Conservation (phyloP, 2,888 invertebrate genomes). For the Idaea biselata region DNA sequence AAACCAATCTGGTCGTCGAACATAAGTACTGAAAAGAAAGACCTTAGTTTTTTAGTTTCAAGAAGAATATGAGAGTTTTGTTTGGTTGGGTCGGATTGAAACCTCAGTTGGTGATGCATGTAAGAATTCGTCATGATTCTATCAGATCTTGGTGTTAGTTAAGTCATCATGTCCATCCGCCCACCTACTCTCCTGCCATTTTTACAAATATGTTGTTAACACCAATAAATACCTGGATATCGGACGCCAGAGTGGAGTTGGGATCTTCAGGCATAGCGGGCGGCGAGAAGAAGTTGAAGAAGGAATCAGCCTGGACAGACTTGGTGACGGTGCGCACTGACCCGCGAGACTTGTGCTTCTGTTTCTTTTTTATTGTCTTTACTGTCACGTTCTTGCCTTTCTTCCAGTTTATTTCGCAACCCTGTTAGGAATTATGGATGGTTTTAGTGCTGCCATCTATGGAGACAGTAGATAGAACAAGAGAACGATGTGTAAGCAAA, state of each 20-base stretch:
- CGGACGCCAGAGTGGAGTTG: slow-evolving; percentile 91
- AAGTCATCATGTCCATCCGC: slow-evolving; percentile 35
- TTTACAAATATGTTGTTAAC: no score
- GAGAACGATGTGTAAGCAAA: no score
- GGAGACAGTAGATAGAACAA: no score
- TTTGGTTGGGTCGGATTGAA: not conserved
- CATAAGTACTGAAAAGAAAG: slow-evolving; percentile 61
- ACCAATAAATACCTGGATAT: slow-evolving; percentile 83
- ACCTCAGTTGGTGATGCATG: slow-evolving; percentile 64
- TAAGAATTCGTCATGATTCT: slow-evolving; percentile 49
- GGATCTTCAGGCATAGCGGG: slow-evolving; percentile 92
- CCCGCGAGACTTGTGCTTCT: slow-evolving; percentile 98
- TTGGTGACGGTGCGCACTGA: slow-evolving; percentile 96
- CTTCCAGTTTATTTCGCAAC: slow-evolving; percentile 98
- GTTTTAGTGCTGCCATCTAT: no score
- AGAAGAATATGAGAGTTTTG: not conserved
- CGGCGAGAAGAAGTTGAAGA: slow-evolving; percentile 99
- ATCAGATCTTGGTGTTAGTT: slow-evolving; percentile 42
- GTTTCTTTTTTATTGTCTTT: slow-evolving; percentile 97
- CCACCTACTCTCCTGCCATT: no score
- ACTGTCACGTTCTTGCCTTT: slow-evolving; percentile 98
- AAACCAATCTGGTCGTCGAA: slow-evolving; percentile 77
- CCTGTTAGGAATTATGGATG: slow-evolving; percentile 61
- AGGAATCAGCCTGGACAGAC: slow-evolving; percentile 97
- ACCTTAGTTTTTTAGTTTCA: not conserved